Conservation (phyloP, 2,888 invertebrate species). For the Eucera pruinosa region DNA sequence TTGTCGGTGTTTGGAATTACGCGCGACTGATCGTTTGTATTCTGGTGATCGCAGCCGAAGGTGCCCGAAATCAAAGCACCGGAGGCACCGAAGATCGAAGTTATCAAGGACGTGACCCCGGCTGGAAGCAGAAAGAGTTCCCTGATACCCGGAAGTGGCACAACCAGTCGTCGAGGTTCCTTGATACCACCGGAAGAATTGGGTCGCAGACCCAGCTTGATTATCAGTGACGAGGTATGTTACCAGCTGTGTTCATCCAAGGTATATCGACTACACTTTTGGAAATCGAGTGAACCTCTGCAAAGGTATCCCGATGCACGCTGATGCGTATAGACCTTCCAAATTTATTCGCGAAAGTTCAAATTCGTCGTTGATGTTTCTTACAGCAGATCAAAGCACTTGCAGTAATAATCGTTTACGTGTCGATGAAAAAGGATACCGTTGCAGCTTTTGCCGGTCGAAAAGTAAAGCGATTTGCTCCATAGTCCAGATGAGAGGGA, state of each 20-base stretch:
- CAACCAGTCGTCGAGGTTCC: constrained; percentile 91
- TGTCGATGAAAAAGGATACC: background rate
- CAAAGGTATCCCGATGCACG: constrained; percentile 38
- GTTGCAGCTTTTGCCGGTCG: constrained; percentile 1
- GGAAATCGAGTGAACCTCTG: constrained; percentile 33
- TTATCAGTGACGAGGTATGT: constrained; percentile 97
- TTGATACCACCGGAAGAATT: constrained; percentile 95
- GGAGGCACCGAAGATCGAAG: constrained; percentile 94
- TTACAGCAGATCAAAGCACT: too few species aligned
- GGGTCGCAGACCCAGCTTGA: constrained; percentile 94
- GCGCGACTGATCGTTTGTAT: constrained; percentile 18
- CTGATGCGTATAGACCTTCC: too few species aligned
- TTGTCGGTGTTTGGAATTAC: background rate
- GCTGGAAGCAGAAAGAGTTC: constrained; percentile 91
- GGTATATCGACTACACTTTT: constrained; percentile 52
- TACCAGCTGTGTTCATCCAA: constrained; percentile 64
- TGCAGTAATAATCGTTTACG: too few species aligned
- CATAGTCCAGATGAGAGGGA: background rate
- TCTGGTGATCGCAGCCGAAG: constrained; percentile 74
- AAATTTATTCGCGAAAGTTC: too few species aligned
- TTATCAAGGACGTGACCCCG: constrained; percentile 92
- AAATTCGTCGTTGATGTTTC: too few species aligned
- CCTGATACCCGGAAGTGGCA: constrained; percentile 88
- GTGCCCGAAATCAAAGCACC: constrained; percentile 87
- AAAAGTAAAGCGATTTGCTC: constrained; percentile 49